Conservation (phyloP, 2,797 vertebrate species). For the Chelmon rostratus region DNA sequence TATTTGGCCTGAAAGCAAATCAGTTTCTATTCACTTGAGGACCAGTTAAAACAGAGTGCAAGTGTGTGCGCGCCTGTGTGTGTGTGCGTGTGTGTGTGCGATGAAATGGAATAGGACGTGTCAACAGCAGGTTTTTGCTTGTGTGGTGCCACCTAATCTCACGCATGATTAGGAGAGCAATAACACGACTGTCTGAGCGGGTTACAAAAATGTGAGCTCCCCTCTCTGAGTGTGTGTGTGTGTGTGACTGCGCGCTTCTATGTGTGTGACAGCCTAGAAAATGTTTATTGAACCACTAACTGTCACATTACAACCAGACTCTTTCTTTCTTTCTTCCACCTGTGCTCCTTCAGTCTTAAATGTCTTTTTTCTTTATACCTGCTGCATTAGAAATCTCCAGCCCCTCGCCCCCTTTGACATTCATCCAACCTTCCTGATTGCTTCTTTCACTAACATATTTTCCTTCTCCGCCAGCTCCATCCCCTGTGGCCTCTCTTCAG, state of each 20-base stretch:
- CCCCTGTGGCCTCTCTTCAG: slow-evolving; percentile 12
- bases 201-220: slow-evolving; percentile 58
- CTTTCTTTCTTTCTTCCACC: slow-evolving; percentile 6
- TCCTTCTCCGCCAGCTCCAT: slow-evolving; percentile 9
- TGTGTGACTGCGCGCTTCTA: slow-evolving; percentile 16
- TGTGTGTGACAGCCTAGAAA: slow-evolving; percentile 43
- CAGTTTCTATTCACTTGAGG: slow-evolving; percentile 58
- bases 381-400: slow-evolving; percentile 22
- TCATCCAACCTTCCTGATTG: slow-evolving; percentile 38
- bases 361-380: not conserved
- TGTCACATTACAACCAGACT: slow-evolving; percentile 54
- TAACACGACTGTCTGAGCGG: slow-evolving; percentile 77
- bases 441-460: slow-evolving; percentile 29
- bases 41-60: slow-evolving; percentile 35
- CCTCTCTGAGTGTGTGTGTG: slow-evolving; percentile 11
- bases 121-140: slow-evolving; percentile 68
- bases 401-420: slow-evolving; percentile 43
- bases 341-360: slow-evolving; percentile 23
- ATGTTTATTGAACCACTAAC: slow-evolving; percentile 61
- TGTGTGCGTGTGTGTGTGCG: slow-evolving; percentile 20
- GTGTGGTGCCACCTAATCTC: slow-evolving; percentile 77
- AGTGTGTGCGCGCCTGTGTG: slow-evolving; percentile 6
- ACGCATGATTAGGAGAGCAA: slow-evolving; percentile 81
- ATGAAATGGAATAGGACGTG: slow-evolving; percentile 58
- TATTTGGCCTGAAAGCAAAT: slow-evolving; percentile 70